Evolutionary conservation across 2,797 vertebrate genomes (phyloP), one percentile per base, ranked within the genome.

Genomic region (Anguilla anguilla): DNA sequence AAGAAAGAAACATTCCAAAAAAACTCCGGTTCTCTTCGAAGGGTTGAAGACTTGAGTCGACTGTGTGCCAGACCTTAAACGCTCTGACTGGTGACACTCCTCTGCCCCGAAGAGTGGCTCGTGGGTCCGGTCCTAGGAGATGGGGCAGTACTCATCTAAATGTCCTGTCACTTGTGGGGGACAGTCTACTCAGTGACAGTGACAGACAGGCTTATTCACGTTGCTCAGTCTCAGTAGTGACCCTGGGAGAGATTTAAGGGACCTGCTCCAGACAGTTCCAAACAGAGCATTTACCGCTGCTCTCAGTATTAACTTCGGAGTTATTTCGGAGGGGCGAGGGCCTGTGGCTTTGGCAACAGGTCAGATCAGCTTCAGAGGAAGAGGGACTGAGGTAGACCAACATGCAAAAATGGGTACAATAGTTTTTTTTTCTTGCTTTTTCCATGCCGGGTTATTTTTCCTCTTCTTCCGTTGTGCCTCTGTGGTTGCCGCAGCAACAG

Each of bases 191-290:
- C 84, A 25, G 59, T 31, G 55, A 64, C 10, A 67, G 57, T 57
- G 57, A 57, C 19, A 19, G 84, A 85, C 84, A 64, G 57, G 39
- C 69, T 85, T 46, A 85, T 67, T 39, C 28, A 64, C 61, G 59
- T 67, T 64, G 46, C 5, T 25, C 57, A 85, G 84, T 67, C 59
- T 61, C 31, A 39, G 39, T 22, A 22, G 13, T 49, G 57, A 85
- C 84, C 84, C 67, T 85, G 35, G 28, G 17, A 10, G 19, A 2
- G 84, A 35, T 57, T 57, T 69, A 85, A 46, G 22, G 25, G 17
- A 39, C 59, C 22, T 59, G 9, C 59, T 17, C 13, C 67, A 35
- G 1, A 53, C 51, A 53, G 51, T 17, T 51, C 10, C 84, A 85
- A 59, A 49, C 59, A 69, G 17, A 9, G 22, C 84, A 85, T 84